Conservation (phyloP, 1,140 invertebrate genomes). For the Ostrea edulis region DNA sequence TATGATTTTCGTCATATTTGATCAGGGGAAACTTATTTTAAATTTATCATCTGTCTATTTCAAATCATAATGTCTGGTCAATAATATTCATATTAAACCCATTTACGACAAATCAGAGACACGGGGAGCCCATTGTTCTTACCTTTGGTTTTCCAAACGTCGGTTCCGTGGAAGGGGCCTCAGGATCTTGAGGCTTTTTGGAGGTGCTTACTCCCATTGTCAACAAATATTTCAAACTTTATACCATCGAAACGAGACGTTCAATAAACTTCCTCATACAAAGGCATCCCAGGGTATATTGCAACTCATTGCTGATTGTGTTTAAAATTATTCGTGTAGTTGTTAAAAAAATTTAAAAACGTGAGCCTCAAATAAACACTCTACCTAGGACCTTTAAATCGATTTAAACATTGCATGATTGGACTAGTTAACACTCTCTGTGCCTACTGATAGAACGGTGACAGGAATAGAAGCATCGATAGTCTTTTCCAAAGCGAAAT, state of each 20-base stretch:
- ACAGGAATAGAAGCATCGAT: neutral
- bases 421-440: neutral
- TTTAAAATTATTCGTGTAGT: neutral
- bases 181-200: neutral
- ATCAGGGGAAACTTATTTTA: too few relatives aligned
- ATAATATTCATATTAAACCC: too few relatives aligned
- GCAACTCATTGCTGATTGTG: neutral
- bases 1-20: too few relatives aligned
- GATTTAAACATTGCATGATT: neutral
- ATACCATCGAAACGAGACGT: neutral
- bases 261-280: neutral
- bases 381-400: neutral
- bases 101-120: too few relatives aligned
- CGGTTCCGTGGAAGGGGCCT: neutral
- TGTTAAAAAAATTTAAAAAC: neutral
- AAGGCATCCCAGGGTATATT: neutral
- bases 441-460: neutral
- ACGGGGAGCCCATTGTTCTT: too few relatives aligned
- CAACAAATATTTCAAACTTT: neutral
- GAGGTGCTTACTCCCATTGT: neutral
- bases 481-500: neutral
- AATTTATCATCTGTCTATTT: too few relatives aligned
- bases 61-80: too few relatives aligned
- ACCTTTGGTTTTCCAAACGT: conserved; percentile 28
- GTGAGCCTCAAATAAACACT: neutral